Evolutionary conservation across 2,888 invertebrate species (phyloP).

Genomic region (Hirtodrosophila duncani): DNA sequence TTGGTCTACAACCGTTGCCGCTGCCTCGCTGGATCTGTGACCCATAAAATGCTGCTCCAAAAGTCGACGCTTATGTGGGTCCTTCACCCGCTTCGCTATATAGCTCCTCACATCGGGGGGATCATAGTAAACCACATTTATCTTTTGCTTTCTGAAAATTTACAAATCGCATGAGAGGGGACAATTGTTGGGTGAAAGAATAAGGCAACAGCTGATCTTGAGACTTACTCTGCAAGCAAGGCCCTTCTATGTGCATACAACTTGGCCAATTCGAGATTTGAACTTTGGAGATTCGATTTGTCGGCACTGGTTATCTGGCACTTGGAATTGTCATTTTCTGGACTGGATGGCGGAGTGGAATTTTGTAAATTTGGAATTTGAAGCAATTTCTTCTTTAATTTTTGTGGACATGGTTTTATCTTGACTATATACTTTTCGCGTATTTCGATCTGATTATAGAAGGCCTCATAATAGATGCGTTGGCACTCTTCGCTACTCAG

Average conservation of each 20-base stretch:
- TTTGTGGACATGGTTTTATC: conserved; percentile 9
- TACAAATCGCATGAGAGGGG: too few species aligned
- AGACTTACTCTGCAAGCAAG: conserved; percentile 17
- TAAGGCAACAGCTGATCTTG: not conserved
- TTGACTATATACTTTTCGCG: conserved; percentile 20
- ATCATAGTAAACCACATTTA: not conserved
- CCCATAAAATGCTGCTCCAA: too few species aligned
- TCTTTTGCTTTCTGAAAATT: not conserved
- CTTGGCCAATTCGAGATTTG: not conserved
- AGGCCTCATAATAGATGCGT: conserved; percentile 21
- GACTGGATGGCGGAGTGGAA: not conserved
- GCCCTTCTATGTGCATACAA: conserved; percentile 14
- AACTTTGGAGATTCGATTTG: too few species aligned
- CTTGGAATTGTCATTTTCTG: not conserved
- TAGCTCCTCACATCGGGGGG: too few species aligned
- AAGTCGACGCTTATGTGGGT: too few species aligned
- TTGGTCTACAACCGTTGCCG: too few species aligned
- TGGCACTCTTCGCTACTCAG: conserved; percentile 11
- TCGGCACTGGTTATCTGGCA: not conserved
- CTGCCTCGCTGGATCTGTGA: too few species aligned
- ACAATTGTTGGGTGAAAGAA: too few species aligned
- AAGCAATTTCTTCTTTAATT: conserved; percentile 15
- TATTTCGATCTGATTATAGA: conserved; percentile 28
- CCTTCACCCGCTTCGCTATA: too few species aligned
- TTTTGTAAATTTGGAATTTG: conserved; percentile 4